Conservation (phyloP, 2,797 vertebrate genomes). For the Siniperca undulata region DNA sequence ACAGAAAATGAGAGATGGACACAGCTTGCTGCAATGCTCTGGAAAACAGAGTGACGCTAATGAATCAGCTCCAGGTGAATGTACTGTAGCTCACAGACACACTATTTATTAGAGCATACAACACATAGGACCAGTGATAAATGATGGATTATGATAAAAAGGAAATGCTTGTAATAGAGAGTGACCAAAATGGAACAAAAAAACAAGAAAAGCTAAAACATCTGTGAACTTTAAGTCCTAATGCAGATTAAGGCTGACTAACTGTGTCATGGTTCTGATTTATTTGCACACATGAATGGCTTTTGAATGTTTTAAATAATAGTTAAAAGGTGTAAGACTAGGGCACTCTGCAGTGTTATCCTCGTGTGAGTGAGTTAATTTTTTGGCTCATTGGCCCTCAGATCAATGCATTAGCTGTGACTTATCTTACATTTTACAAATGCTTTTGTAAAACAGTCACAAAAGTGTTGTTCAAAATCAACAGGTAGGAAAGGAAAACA, state of each 20-base stretch:
- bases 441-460: background rate
- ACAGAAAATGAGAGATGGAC: conserved; percentile 25
- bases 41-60: conserved; percentile 23
- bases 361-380: background rate
- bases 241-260: too few relatives aligned
- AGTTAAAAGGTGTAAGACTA: background rate
- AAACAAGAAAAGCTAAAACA: background rate
- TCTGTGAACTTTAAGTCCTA: background rate
- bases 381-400: background rate
- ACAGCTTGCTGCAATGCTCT: conserved; percentile 1
- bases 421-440: background rate
- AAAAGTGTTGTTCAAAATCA: conserved; percentile 8
- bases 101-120: conserved; percentile 30
- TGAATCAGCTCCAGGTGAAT: conserved; percentile 39
- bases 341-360: background rate
- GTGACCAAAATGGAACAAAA: background rate
- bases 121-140: conserved; percentile 16
- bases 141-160: conserved; percentile 11
- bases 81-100: background rate
- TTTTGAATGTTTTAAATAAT: background rate
- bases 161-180: conserved; percentile 2
- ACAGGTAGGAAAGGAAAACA: conserved; percentile 1
- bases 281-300: background rate
- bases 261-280: background rate
- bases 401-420: background rate